phyloP scores from a whole-genome alignment of 53 echinoderm and acorn worm genomes.

The Crossaster papposus region DNA sequence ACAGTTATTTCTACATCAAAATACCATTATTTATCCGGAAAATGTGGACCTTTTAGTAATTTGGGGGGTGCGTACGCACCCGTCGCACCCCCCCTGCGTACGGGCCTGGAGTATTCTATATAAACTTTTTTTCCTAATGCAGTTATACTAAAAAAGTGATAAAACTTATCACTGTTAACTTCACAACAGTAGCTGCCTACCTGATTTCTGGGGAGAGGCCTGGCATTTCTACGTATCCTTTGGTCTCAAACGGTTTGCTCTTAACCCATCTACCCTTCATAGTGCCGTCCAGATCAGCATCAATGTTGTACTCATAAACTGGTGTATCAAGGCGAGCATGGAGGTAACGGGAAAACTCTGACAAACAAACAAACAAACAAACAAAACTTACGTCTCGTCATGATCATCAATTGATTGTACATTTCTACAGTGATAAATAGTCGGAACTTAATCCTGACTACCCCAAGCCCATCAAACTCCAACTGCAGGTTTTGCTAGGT shows the following conservation, averaged over 20 bases:
- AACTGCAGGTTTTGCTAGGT: too few relatives aligned
- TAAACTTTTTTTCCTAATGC: too few relatives aligned
- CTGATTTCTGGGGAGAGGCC: conserved; percentile 90
- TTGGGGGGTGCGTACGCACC: too few relatives aligned
- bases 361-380: conserved; percentile 22
- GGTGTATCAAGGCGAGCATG: conserved; percentile 86
- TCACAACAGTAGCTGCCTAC: conserved; percentile 36
- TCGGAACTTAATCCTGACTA: too few relatives aligned
- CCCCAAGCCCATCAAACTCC: too few relatives aligned
- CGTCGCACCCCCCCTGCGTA: too few relatives aligned
- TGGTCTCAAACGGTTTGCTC: conserved; percentile 76
- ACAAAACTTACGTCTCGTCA: not conserved
- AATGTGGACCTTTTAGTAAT: too few relatives aligned
- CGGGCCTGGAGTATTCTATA: too few relatives aligned
- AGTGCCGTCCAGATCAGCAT: conserved; percentile 69
- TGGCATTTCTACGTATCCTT: conserved; percentile 83
- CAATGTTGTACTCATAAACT: conserved; percentile 76
- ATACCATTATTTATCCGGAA: too few relatives aligned
- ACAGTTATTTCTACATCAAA: too few relatives aligned
- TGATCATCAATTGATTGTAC: not conserved
- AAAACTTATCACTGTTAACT: not conserved
- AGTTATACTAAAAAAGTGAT: too few relatives aligned
- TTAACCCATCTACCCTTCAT: conserved; percentile 92
- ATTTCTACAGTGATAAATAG: too few relatives aligned
- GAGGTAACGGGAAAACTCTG: conserved; percentile 91